These are phyloP conservation scores for Pogonomyrmex barbatus DNA, from an alignment of 1,140 invertebrate species.

Conservation along the genomic window DNA sequence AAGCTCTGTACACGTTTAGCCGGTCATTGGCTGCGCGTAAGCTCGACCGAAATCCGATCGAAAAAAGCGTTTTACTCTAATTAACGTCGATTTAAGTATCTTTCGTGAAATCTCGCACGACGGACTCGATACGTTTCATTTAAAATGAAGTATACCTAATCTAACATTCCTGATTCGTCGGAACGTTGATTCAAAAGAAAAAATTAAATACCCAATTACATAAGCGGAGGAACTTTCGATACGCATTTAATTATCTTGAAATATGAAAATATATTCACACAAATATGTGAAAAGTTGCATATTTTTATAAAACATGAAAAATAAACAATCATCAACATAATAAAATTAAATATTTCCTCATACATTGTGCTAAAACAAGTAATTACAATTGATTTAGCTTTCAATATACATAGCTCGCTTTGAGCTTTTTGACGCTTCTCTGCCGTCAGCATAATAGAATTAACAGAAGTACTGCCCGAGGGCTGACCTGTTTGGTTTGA, in stretches of 20 bases:
- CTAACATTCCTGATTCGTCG: not conserved
- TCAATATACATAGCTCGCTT: conserved; percentile 23
- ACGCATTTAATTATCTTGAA: not conserved
- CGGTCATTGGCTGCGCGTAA: conserved; percentile 32
- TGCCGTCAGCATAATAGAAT: conserved; percentile 40
- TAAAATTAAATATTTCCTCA: not conserved
- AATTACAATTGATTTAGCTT: conserved; percentile 31
- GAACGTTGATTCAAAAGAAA: not conserved
- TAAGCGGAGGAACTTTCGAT: not conserved
- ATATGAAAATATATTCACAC: too few relatives aligned
- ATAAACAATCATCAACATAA: not conserved
- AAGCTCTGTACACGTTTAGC: conserved; percentile 49
- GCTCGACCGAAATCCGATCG: not conserved
- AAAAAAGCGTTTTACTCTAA: conserved; percentile 29
- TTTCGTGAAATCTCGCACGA: not conserved
- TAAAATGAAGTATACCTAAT: too few relatives aligned
- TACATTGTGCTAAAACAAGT: not conserved
- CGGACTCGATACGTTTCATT: not conserved
- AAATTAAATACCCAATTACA: not conserved
- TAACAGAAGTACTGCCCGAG: conserved; percentile 65
- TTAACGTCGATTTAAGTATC: conserved; percentile 7
- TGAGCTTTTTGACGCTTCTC: conserved; percentile 54
- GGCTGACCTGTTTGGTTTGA: conserved; percentile 54
- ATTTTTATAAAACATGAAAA: not conserved
- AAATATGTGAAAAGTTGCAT: not conserved